These are phyloP conservation scores for Elachura formosa DNA, from an alignment of 2,113 vertebrate species.

Conservation along the genomic window DNA sequence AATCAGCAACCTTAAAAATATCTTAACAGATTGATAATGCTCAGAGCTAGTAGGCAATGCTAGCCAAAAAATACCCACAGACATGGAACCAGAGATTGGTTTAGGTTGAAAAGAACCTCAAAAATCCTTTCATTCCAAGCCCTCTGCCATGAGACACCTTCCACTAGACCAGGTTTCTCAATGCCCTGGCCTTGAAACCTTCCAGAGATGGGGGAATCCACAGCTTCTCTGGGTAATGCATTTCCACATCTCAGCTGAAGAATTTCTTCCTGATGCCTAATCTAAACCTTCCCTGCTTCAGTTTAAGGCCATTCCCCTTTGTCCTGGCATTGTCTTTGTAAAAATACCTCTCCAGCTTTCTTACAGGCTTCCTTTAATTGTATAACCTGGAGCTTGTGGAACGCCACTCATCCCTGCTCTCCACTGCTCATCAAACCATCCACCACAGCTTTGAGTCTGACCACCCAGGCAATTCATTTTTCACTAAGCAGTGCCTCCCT, in stretches of 20 bases:
- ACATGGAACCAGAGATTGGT: neutral
- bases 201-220: neutral
- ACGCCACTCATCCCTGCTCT: neutral
- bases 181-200: neutral
- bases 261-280: neutral
- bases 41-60: neutral
- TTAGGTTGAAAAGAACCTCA: neutral
- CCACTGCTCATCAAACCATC: neutral
- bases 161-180: neutral
- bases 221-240: neutral
- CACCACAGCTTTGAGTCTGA: neutral
- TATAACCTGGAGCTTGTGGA: neutral
- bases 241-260: neutral
- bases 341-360: neutral
- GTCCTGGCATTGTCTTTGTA: neutral
- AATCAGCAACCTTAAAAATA: neutral
- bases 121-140: neutral
- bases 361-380: neutral
- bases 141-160: neutral
- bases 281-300: neutral
- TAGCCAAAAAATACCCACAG: neutral
- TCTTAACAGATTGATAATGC: neutral
- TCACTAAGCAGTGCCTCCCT: neutral
- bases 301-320: neutral
- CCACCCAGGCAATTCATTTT: neutral